Percentiles rank a stretch among this genome's conserved stretches.
Conservation (phyloP, 2,888 invertebrate species). For the Cheilosia pagana region DNA sequence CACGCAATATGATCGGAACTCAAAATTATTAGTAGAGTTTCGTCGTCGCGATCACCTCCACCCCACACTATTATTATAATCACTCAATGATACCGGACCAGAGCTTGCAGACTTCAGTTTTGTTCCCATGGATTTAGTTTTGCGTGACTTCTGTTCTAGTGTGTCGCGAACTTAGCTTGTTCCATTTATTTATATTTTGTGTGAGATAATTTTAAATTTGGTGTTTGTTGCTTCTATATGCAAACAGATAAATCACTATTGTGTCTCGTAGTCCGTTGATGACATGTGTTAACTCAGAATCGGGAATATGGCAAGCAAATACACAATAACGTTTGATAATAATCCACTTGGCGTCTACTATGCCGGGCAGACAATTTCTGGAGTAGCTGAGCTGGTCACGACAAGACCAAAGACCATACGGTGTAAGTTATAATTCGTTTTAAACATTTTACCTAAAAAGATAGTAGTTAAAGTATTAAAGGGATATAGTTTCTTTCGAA, state of each 20-base stretch:
- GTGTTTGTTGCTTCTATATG: conserved; percentile 8
- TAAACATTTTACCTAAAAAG: conserved; percentile 4
- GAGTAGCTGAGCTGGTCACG: conserved; percentile 81
- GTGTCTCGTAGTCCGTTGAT: background rate
- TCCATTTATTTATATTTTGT: background rate
- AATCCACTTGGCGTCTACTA: conserved; percentile 81
- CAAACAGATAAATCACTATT: background rate
- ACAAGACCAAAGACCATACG: conserved; percentile 82
- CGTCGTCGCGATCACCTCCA: background rate
- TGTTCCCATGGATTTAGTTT: conserved; percentile 22
- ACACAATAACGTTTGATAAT: conserved; percentile 81
- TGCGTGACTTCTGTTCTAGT: background rate
- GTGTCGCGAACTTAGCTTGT: background rate
- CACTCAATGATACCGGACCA: background rate
- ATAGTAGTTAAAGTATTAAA: background rate
- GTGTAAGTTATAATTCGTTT: conserved; percentile 78
- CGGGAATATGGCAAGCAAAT: conserved; percentile 81
- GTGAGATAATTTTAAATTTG: background rate
- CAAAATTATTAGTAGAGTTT: background rate
- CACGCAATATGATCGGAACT: background rate
- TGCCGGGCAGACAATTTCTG: conserved; percentile 82
- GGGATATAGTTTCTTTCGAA: too few relatives aligned
- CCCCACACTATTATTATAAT: conserved; percentile 7
- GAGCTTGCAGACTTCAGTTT: conserved; percentile 1
- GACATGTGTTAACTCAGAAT: background rate